A percentile compares a stretch with the other conserved stretches of the same genome.
phyloP scores from a whole-genome alignment of 2,888 invertebrate species.

The Ypsolopha sequella region DNA sequence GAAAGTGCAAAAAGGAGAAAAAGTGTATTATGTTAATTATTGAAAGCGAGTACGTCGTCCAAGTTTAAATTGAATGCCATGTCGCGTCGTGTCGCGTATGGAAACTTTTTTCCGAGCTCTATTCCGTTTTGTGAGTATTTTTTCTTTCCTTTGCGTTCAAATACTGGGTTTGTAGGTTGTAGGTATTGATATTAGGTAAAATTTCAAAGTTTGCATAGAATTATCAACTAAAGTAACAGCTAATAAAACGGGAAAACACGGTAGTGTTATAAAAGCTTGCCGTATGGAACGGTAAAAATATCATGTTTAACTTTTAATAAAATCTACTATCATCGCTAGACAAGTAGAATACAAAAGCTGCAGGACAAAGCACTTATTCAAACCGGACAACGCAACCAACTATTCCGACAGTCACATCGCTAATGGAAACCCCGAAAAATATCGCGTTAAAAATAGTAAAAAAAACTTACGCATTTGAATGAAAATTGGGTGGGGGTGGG shows the following conservation, averaged over 20 bases:
- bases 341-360: conserved; percentile 22
- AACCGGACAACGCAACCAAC: conserved; percentile 34
- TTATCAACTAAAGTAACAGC: too few relatives aligned
- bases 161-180: too few relatives aligned
- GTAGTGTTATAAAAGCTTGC: too few relatives aligned
- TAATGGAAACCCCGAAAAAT: conserved; percentile 68
- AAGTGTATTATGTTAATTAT: conserved; percentile 71
- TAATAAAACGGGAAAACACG: too few relatives aligned
- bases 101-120: conserved; percentile 23
- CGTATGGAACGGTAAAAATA: conserved; percentile 1
- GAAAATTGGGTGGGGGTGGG: conserved; percentile 63
- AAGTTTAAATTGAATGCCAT: conserved; percentile 69
- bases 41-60: conserved; percentile 47
- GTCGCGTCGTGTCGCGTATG: conserved; percentile 29
- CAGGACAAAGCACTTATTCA: conserved; percentile 33
- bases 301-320: conserved; percentile 34
- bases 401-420: conserved; percentile 49
- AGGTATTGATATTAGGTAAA: too few relatives aligned
- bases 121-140: conserved; percentile 21
- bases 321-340: conserved; percentile 24
- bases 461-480: conserved; percentile 66
- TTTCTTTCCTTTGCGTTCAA: not conserved
- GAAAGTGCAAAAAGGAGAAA: conserved; percentile 66
- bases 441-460: conserved; percentile 55
- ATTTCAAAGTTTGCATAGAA: too few relatives aligned